Base-by-base conservation (phyloP, 2,888 invertebrate species). In the Troides helena region DNA sequence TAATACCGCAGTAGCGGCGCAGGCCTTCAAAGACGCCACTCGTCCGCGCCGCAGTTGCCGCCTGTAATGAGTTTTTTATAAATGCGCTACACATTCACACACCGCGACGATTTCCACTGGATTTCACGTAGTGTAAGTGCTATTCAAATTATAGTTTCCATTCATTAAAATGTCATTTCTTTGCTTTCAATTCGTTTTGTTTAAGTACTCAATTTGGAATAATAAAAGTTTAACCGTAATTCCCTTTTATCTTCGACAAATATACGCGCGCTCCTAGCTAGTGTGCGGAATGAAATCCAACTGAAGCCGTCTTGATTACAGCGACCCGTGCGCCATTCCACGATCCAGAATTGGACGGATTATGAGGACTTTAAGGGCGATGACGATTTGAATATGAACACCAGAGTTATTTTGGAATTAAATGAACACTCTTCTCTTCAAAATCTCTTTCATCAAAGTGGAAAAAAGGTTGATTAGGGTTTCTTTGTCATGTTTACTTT, bases 11-110 rank as follows among this genome's bases (percentile, higher is more conserved):
- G 86, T 85, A 83, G 90, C 86, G 86, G 88, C 84, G 81, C 84
- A 83, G 85, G 88, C 88, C 89, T 87, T 91, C 92, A 92, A 92
- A 92, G 92, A 91, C 90, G 91, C 81, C 89, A 88, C 90, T 90
- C 89, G 91, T 86, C 88, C 89, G 87, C 86, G 85, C 81, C 85
- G 84, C 85, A 86, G 78, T 85, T 85, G 84, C 86, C 84, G 90
- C 88, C 88, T 89, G 90, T 92, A 92, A 92, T 92, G 92, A 92
- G 92, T 89, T 90, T 91, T 91, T 78, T 90, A 87, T 77, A 82
- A 90, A 90, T 87, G 85, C 86, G 86, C 88, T 86, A 89, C 88
- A 90, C 91, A 90, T 88, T 88, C 87, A 87, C 84, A 84, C 85
- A 84, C 84, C 83, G 81, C 80, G 84, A 80, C 84, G 82, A 85